Evolutionary conservation across 23 tunicate genomes (phyloP), one percentile per base, ranked within the genome.

Genomic region (Botrylloides violaceus): DNA sequence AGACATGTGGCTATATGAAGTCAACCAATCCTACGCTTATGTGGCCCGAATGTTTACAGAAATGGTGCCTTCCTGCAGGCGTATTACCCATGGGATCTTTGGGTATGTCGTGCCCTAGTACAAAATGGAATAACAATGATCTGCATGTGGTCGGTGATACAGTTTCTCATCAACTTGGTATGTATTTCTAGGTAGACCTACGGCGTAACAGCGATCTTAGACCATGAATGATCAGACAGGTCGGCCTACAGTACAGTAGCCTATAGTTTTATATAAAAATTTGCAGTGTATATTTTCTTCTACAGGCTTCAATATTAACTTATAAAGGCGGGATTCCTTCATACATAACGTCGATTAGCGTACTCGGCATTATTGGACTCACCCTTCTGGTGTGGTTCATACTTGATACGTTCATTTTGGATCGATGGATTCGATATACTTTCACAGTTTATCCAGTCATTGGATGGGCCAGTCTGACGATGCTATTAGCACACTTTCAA

Each of bases 11-110:
- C n/a, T n/a, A n/a, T n/a, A n/a, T n/a, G n/a, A n/a, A n/a, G n/a
- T n/a, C n/a, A n/a, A n/a, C n/a, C n/a, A n/a, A n/a, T n/a, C n/a
- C n/a, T n/a, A n/a, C n/a, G n/a, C n/a, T n/a, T n/a, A n/a, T n/a
- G n/a, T n/a, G n/a, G n/a, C n/a, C n/a, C n/a, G n/a, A n/a, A n/a
- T 21, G 20, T 64, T 64, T 65, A n/a, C 72, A 85, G 94, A 48
- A 38, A 58, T 48, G 94, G 94, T 29, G 84, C 94, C 0, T 48
- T 85, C 15, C 60, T 85, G 58, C 81, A 85, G 66, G 68, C 59
- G 60, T 65, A 70, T 33, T 71, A 73, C 23, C 94, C 84, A 1
- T 85, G 94, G 94, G 94, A 85, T 47, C 65, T 85, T 5, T 85
- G 84, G 94, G 94, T 85, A 30, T 68, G 81, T 22, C 74, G 94